Percentiles rank a stretch among this genome's conserved stretches.
Evolutionary conservation across 1,140 invertebrate genomes (phyloP).

Genomic region (Drosophila kepulauana): DNA sequence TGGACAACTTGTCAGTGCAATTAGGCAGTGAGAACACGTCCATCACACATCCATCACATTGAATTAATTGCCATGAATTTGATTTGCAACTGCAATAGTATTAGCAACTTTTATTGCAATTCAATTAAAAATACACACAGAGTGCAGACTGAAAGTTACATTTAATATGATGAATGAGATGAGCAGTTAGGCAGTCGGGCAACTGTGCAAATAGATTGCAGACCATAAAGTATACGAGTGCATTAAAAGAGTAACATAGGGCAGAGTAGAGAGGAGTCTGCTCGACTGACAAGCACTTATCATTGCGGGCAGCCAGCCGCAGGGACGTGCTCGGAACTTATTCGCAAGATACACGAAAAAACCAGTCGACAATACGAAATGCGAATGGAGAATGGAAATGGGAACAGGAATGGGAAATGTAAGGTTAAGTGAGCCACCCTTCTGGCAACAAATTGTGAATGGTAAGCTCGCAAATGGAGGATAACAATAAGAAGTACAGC

Average conservation of each 20-base stretch:
- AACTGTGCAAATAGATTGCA: neutral
- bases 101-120: neutral
- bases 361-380: neutral
- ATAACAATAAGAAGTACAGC: constrained; percentile 26
- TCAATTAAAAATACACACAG: constrained; percentile 1
- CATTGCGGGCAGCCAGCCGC: constrained; percentile 4
- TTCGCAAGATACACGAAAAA: constrained; percentile 2
- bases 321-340: constrained; percentile 3
- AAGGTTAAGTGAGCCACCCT: constrained; percentile 6
- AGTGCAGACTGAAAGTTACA: neutral
- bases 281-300: constrained; percentile 27
- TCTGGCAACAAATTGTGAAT: constrained; percentile 19
- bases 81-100: constrained; percentile 8
- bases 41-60: constrained; percentile 3
- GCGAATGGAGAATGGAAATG: neutral
- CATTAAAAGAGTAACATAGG: neutral
- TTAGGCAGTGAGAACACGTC: constrained; percentile 21
- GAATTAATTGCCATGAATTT: constrained; percentile 24
- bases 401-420: neutral
- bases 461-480: constrained; percentile 8
- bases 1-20: constrained; percentile 40
- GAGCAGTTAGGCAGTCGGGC: neutral
- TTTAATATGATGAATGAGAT: neutral
- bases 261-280: neutral
- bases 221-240: neutral